Evolutionary conservation across 2,797 vertebrate genomes (phyloP), one percentile per base, ranked within the genome.

Genomic region (Lithobates sylvaticus): DNA sequence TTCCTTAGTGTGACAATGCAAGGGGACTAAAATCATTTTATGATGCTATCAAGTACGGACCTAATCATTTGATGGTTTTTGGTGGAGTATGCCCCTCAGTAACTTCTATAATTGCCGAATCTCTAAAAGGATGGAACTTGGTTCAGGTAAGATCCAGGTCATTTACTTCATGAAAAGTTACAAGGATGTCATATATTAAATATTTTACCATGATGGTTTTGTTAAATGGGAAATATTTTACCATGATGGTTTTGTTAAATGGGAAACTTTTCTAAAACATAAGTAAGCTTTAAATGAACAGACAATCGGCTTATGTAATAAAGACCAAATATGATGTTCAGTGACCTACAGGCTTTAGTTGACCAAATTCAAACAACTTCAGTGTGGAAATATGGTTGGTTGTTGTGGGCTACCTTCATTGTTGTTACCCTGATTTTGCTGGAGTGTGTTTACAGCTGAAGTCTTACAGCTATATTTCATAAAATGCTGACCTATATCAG

Each of bases 31-130:
- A 99, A 94, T 98, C 98, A 93, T 99, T 99, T 94, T 99, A 99
- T 7, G 98, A 99, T 86, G 98, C 98, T 92, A 99, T 99, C 93
- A 99, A 99, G 94, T 99, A 98, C 0, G 98, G 98, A 85, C 98
- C 98, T 84, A 99, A 97, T 92, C 98, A 99, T 92, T 93, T 99
- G 91, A 99, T 99, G 98, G 99, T 99, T 93, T 99, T 99, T 83
- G 98, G 98, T 64, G 98, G 98, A 0, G 98, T 99, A 86, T 99
- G 98, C 91, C 98, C 98, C 0, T 97, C 98, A 0, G 98, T 99
- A 89, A 99, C 98, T 0, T 99, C 98, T 85, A 99, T 99, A 93
- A 99, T 99, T 34, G 98, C 98, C 0, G 98, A 99, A 91, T 99
- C 98, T 84, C 94, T 99, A 86, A 97, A 98, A 92, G 98, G 98